Evolutionary conservation across 2,797 vertebrate species (phyloP), one percentile per base, ranked within the genome.

Genomic region (Lagorchestes hirsutus): DNA sequence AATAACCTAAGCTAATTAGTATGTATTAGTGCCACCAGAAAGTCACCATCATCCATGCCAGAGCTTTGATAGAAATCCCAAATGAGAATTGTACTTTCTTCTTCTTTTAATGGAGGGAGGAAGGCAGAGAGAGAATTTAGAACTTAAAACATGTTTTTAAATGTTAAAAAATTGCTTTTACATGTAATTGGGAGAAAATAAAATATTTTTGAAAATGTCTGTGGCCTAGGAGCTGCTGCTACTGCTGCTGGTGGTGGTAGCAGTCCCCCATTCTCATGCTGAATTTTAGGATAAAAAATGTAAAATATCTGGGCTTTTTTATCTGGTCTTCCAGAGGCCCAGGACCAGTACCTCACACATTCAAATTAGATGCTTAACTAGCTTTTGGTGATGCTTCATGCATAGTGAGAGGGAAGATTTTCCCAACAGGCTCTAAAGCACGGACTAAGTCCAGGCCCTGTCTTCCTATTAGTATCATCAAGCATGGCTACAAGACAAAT

Each of bases 351-450:
- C 40, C 5, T 74, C 34, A 74, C 6, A 40, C 2, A 24, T 82
- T 82, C 22, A 82, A 82, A 40, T 24, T 46, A 18, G 74, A 82
- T 27, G 57, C 92, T 90, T 62, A 55, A 94, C 92, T 90, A 82
- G 50, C 55, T 90, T 28, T 54, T 92, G 91, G 74, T 27, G 90
- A 59, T 29, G 3, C 46, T 82, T 90, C 46, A 40, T 82, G 74
- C 58, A 92, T 18, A 29, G 16, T 58, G 58, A 27, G 9, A 93
- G 92, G 94, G 55, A 62, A 55, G 94, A 92, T 93, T 74, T 94
- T 97, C 74, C 91, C 90, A 93, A 90, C 92, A 92, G 46, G 54
- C 54, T 55, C 90, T 57, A 95, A 93, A 52, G 16, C 22, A 18
- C n/a, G 6, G 74, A 40, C n/a, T 95, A 59, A 94, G 91, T 50